These are phyloP conservation scores for Eulemur albifrons DNA, from an alignment of 2,797 vertebrate genomes.

Conservation along the genomic window DNA sequence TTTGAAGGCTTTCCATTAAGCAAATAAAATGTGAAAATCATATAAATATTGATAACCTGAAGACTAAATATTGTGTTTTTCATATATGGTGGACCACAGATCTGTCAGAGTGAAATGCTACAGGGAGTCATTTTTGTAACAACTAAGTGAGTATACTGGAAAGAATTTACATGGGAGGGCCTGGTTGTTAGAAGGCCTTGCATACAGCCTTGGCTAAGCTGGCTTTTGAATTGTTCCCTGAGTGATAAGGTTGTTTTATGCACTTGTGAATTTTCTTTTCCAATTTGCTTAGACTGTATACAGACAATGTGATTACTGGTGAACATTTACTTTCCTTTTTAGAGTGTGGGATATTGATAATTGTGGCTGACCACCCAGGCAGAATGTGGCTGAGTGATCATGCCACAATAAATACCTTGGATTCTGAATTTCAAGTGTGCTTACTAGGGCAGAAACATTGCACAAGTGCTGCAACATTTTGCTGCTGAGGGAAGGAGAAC, in stretches of 20 bases:
- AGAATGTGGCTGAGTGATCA: neutral
- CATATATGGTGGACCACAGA: neutral
- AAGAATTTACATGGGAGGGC: neutral
- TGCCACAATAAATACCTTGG: neutral
- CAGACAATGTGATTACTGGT: neutral
- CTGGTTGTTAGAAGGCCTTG: neutral
- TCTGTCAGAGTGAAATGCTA: neutral
- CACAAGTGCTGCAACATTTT: neutral
- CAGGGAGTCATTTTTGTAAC: neutral
- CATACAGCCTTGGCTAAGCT: neutral
- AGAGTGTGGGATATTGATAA: neutral
- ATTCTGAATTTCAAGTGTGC: neutral
- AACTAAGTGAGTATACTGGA: neutral
- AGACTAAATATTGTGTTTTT: neutral
- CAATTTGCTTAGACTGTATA: neutral
- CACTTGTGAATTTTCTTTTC: neutral
- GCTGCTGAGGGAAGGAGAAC: neutral
- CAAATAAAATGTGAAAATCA: neutral
- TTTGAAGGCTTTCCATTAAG: neutral
- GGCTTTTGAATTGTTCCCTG: neutral
- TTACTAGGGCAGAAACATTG: neutral
- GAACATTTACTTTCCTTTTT: neutral
- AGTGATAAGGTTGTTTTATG: neutral
- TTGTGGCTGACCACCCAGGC: neutral
- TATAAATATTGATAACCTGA: neutral